Evolutionary conservation across 2,797 vertebrate species (phyloP).

Genomic region (Sebastes steindachneri): DNA sequence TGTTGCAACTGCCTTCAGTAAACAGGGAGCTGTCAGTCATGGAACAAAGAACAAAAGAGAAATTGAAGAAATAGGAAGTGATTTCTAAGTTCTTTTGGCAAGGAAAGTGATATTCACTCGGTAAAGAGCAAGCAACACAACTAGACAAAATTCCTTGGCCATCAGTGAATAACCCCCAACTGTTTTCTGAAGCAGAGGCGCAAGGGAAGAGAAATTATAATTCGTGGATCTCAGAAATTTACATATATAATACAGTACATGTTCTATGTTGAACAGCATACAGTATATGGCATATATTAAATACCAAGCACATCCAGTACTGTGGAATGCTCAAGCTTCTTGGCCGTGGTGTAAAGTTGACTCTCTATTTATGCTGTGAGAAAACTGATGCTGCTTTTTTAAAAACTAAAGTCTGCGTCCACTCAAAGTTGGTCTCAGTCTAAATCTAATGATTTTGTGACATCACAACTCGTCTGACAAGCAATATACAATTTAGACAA

Average conservation of each 20-base stretch:
- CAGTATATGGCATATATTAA: neutral
- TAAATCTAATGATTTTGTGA: neutral
- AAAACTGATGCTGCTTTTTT: neutral
- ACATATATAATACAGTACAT: slow-evolving; percentile 16
- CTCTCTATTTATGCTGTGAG: neutral
- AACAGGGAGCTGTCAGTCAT: neutral
- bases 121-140: neutral
- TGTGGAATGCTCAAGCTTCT: neutral
- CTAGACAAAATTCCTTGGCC: slow-evolving; percentile 4
- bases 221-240: slow-evolving; percentile 13
- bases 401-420: neutral
- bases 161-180: slow-evolving; percentile 7
- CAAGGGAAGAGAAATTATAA: slow-evolving; percentile 2
- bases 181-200: neutral
- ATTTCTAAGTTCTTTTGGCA: slow-evolving; percentile 5
- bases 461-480: neutral
- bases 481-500: neutral
- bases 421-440: neutral
- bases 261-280: neutral
- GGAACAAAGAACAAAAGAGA: neutral
- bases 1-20: neutral
- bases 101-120: neutral
- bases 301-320: neutral
- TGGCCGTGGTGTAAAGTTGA: neutral
- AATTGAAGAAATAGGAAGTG: neutral